These are phyloP conservation scores for Acrossocheilus fasciatus DNA, from an alignment of 2,797 vertebrate species.

Conservation along the genomic window DNA sequence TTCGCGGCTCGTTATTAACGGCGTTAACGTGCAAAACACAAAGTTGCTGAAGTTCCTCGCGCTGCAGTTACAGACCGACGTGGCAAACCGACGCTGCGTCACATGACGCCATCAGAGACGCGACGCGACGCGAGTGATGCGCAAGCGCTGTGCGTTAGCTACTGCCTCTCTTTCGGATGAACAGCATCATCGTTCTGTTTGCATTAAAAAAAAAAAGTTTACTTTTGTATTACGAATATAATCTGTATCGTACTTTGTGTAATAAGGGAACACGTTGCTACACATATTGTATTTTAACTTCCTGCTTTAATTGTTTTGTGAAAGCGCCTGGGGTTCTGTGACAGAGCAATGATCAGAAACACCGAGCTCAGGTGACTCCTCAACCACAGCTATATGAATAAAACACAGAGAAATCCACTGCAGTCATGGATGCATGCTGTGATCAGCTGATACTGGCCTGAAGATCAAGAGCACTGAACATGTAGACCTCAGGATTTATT, in stretches of 20 bases:
- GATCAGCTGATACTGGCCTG: background rate
- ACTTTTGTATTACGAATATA: background rate
- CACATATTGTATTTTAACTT: background rate
- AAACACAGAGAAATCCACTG: background rate
- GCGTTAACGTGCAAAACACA: constrained; percentile 20
- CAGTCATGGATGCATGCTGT: background rate
- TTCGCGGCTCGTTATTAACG: background rate
- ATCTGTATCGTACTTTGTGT: background rate
- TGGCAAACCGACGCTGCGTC: constrained; percentile 79
- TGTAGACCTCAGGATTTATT: background rate
- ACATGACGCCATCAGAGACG: constrained; percentile 71
- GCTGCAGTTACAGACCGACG: constrained; percentile 75
- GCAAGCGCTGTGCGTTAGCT: constrained; percentile 65
- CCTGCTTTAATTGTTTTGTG: background rate
- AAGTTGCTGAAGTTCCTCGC: constrained; percentile 53
- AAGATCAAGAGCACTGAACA: background rate
- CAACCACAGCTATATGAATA: background rate
- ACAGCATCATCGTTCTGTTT: too few relatives aligned
- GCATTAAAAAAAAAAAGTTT: background rate
- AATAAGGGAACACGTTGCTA: background rate
- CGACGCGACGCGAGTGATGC: constrained; percentile 56
- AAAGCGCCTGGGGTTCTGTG: background rate
- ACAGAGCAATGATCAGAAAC: background rate
- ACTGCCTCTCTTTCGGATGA: too few relatives aligned
- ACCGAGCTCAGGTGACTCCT: background rate